A percentile compares a stretch with the other conserved stretches of the same genome.
Conservation (phyloP, 2,797 vertebrate species). For the Silurus aristotelis region DNA sequence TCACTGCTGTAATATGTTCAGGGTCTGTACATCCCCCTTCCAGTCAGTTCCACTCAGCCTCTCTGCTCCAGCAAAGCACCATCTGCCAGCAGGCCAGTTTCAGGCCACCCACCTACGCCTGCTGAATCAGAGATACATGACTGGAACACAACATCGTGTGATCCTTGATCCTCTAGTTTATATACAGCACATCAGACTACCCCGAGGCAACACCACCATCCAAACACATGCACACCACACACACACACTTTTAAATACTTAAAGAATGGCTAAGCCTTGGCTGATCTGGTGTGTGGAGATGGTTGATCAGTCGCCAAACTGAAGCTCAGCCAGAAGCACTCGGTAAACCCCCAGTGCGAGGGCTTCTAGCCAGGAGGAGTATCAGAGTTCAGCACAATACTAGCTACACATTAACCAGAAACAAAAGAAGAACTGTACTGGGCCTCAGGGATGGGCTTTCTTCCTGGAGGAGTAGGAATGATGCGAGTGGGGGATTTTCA, state of each 20-base stretch:
- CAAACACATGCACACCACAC: slow-evolving; percentile 12
- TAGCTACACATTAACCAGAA: slow-evolving; percentile 65
- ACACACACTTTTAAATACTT: background rate
- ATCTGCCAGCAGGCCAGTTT: slow-evolving; percentile 46
- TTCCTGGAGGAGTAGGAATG: slow-evolving; percentile 48
- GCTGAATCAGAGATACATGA: slow-evolving; percentile 44
- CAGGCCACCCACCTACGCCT: slow-evolving; percentile 44
- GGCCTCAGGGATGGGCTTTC: slow-evolving; percentile 38
- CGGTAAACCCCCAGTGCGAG: slow-evolving; percentile 38
- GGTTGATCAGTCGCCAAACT: slow-evolving; percentile 59
- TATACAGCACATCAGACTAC: slow-evolving; percentile 32
- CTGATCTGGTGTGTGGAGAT: slow-evolving; percentile 23
- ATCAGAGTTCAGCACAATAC: slow-evolving; percentile 56
- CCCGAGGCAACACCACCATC: slow-evolving; percentile 21
- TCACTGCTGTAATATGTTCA: slow-evolving; percentile 15
- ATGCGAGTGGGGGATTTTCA: slow-evolving; percentile 41
- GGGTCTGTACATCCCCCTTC: background rate
- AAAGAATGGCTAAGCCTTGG: background rate
- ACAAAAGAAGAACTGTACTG: slow-evolving; percentile 50
- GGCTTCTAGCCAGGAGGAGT: slow-evolving; percentile 49
- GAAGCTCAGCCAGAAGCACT: slow-evolving; percentile 54
- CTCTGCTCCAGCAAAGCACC: slow-evolving; percentile 52
- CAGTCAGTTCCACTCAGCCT: slow-evolving; percentile 26
- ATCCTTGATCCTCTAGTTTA: slow-evolving; percentile 33
- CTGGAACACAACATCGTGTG: slow-evolving; percentile 28